Conservation (phyloP, 2,888 invertebrate species). For the Drosophila longiperda region DNA sequence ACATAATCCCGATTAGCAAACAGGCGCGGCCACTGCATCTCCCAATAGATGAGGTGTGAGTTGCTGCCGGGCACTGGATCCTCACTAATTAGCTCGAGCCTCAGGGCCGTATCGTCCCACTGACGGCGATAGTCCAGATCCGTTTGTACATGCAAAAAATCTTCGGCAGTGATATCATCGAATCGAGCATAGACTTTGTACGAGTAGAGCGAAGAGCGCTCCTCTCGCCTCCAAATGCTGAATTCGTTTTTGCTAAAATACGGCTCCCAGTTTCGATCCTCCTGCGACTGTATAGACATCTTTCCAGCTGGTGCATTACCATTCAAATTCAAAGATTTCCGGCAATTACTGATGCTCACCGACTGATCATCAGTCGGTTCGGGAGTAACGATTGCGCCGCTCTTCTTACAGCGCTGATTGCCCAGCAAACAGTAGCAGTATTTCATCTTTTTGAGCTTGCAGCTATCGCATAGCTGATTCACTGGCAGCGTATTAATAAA, state of each 20-base stretch:
- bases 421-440: slow-evolving; percentile 80
- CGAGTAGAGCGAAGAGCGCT: slow-evolving; percentile 89
- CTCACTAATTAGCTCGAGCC: slow-evolving; percentile 89
- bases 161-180: slow-evolving; percentile 90
- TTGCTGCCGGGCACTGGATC: slow-evolving; percentile 87
- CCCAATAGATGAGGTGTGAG: slow-evolving; percentile 94
- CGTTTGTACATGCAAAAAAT: slow-evolving; percentile 93
- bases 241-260: slow-evolving; percentile 92
- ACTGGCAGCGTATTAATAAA: slow-evolving; percentile 86
- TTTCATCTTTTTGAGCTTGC: slow-evolving; percentile 78
- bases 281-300: slow-evolving; percentile 63
- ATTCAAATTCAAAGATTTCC: slow-evolving; percentile 33
- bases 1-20: slow-evolving; percentile 95
- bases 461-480: slow-evolving; percentile 85
- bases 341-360: slow-evolving; percentile 85
- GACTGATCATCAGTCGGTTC: slow-evolving; percentile 54
- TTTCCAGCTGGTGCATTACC: slow-evolving; percentile 41
- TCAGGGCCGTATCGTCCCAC: slow-evolving; percentile 92
- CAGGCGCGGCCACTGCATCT: slow-evolving; percentile 93
- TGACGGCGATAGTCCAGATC: slow-evolving; percentile 91
- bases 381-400: slow-evolving; percentile 15
- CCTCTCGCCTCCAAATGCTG: slow-evolving; percentile 92
- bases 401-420: slow-evolving; percentile 71
- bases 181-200: slow-evolving; percentile 95
- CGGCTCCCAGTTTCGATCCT: slow-evolving; percentile 86